phyloP scores from a whole-genome alignment of 2,888 invertebrate genomes.

The Dicycla oo region DNA sequence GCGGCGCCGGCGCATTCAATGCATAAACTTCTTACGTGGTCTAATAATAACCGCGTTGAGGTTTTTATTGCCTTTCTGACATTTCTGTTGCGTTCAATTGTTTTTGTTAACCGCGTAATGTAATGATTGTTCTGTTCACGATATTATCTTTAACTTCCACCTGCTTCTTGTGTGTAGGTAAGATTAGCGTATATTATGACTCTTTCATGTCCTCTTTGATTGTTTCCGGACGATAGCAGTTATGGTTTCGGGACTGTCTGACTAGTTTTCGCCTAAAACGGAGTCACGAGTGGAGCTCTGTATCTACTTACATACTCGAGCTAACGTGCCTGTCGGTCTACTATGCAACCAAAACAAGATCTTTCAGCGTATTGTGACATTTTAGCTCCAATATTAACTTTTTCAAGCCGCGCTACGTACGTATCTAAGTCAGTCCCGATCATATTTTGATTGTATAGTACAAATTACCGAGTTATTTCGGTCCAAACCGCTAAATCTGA shows the following conservation, averaged over 20 bases:
- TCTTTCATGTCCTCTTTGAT: neutral
- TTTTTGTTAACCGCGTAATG: conserved; percentile 37
- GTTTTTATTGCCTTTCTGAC: conserved; percentile 51
- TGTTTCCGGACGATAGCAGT: neutral
- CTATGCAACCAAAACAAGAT: neutral
- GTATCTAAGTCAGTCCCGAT: neutral
- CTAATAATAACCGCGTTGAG: conserved; percentile 51
- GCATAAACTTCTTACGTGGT: conserved; percentile 30
- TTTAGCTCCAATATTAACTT: neutral
- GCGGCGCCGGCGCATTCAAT: conserved; percentile 31
- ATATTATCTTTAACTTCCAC: conserved; percentile 15
- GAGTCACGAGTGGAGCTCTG: neutral
- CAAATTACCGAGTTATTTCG: neutral
- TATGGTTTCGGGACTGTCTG: neutral
- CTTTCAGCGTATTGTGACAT: neutral
- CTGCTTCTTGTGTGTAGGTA: neutral
- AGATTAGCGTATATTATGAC: neutral
- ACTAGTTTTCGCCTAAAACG: conserved; percentile 1
- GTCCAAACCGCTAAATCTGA: neutral
- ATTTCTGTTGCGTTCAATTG: conserved; percentile 36
- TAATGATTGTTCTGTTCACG: conserved; percentile 32
- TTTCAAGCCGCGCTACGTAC: no score
- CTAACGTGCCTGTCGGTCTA: neutral
- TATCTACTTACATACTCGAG: neutral
- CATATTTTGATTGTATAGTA: neutral